Base-by-base conservation (phyloP, 2,888 invertebrate species). In the Helicoverpa assulta region DNA sequence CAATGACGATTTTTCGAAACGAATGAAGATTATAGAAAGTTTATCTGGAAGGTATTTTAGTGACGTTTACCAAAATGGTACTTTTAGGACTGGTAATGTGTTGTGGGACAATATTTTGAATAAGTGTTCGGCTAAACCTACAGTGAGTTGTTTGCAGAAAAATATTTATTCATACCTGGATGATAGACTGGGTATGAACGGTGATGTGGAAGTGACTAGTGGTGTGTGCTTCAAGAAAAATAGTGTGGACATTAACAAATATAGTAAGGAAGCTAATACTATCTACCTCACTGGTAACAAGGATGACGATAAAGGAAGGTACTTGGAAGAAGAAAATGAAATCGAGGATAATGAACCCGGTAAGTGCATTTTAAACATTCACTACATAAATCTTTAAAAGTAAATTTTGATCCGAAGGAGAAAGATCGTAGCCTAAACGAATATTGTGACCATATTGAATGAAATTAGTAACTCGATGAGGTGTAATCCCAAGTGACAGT, bases 101-200 rank as follows among this genome's bases (percentile, higher is more conserved):
- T 92, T 98, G 61, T 98, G 98, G 98, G 97, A 97, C 81, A 97
- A 97, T 70, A 96, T 98, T 75, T 95, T 98, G 64, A 96, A 96
- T 75, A 97, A 98, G 86, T 98, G 98, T 88, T 96, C 96, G 56
- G 94, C 93, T 14, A 95, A 96, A 62, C 97, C 97, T 19, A 96
- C 97, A 72, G 96, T 97, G 86, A 96, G 97, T 78, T 98, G 98
- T 89, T 97, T 98, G 67, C 97, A 98, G 85, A 97, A 97, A 85
- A 98, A 97, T 86, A 97, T 98, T 43, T 97, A 97, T 86, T 94
- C 96, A n/a, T 98, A 97, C 85, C 91, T 98, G 74, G 97, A 97
- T 80, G 96, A 96, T 40, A 97, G 97, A 33, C 93, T 98, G 62
- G 96, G 96, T 54, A 95, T 96, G 53, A 94, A 94, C 29, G 96